Evolutionary conservation across 2,113 vertebrate genomes (phyloP), one percentile per base, ranked within the genome.

Genomic region (Tricholaema leucomelas): DNA sequence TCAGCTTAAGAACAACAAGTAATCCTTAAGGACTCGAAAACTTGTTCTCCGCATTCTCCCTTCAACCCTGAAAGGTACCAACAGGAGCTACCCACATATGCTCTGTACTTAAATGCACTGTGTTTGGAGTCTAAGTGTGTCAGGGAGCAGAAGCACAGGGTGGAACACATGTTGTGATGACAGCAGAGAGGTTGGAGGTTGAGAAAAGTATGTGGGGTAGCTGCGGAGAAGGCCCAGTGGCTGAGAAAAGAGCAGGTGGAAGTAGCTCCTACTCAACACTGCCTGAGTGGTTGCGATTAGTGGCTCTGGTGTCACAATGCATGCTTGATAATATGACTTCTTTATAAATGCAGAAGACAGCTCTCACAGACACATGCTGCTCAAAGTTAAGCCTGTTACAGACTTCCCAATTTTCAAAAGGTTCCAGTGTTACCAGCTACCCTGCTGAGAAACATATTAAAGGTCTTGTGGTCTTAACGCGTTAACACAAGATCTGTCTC

Each of bases 271-370:
- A 35, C 67, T 54, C 66, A 89, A 64, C 20, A 38, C 59, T 56
- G 44, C 35, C 33, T 16, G 18, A 91, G 17, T 85, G 28, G 44
- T 1, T 61, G 55, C 15, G 44, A 70, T 54, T 9, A 69, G 4
- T 2, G 12, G 38, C 44, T 0, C 0, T 6, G 14, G 15, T 38
- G 40, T n/a, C 63, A 85, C 48, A 87, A 72, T 2, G 3, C 1
- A 15, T 14, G 44, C 27, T 65, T 61, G 31, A 36, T 36, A 81
- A n/a, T 17, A 50, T 5, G 15, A 58, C 6, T 42, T 76, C 61
- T n/a, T 40, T 44, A 19, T 4, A 87, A 85, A 77, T 8, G 33
- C 23, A 73, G 21, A 23, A 73, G 27, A 44, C 38, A 81, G 75
- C 27, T 33, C 63, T 71, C 54, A 66, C 33, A 76, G 63, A 15